Base-by-base conservation (phyloP, 2,888 invertebrate genomes). In the Megastigmus dorsalis region DNA sequence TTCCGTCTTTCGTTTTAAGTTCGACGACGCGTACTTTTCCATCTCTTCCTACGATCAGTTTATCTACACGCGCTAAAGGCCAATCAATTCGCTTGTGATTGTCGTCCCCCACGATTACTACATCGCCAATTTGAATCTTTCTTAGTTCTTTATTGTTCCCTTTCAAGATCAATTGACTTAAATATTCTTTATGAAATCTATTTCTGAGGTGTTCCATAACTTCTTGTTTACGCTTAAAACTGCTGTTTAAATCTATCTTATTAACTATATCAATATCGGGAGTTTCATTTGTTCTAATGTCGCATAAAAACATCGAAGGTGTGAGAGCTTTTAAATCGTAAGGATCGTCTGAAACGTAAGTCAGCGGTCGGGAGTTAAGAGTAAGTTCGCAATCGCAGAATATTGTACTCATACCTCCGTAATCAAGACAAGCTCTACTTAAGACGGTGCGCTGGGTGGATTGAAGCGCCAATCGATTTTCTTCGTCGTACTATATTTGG, bases 361-460 rank as follows among this genome's bases (percentile, higher is more conserved):
- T 85, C 20, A 87, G 74, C 13, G 86, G 86, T 69, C 87, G 77
- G 0, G 82, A 78, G 78, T 88, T 33, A 7, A 41, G 13, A 4
- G n/a, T n/a, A 13, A 7, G 41, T n/a, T 41, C 41, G 10, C 82
- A 81, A 70, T 88, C 81, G 41, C 79, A 79, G 4, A 85, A 38
- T 1, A 82, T 65, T 0, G 84, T 86, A 15, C 23, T 13, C 55
- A 88, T 65, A 62, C 84, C 81, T 59, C 83, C 82, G 50, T 78
- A 78, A 13, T 23, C 65, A 5, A 88, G n/a, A n/a, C n/a, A n/a
- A n/a, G n/a, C n/a, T n/a, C n/a, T n/a, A n/a, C n/a, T n/a, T n/a
- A n/a, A n/a, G n/a, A n/a, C n/a, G 88, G 78, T 3, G 88, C 84
- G 0, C 81, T 77, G 4, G 86, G 87, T 4, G 86, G 84, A 62